Conservation (phyloP, 2,113 vertebrate genomes). For the Pao palembangensis region DNA sequence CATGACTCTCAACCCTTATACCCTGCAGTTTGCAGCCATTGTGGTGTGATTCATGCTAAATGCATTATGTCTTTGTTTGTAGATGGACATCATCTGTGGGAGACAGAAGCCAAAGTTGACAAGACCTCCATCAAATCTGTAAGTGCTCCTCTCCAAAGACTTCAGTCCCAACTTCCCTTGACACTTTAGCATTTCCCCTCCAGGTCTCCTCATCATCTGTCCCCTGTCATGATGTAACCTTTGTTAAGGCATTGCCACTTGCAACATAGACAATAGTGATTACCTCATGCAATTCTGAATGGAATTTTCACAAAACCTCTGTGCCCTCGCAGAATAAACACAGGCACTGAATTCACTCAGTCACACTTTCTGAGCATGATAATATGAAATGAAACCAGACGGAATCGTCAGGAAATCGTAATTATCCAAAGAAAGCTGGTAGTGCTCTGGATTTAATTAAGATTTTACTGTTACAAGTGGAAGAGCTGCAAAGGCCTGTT, state of each 20-base stretch:
- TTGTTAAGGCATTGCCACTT: constrained; percentile 61
- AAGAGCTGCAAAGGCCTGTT: constrained; percentile 27
- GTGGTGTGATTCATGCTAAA: background rate
- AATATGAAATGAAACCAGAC: too few species aligned
- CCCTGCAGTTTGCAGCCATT: too few species aligned
- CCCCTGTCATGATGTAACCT: constrained; percentile 72
- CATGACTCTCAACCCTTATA: too few species aligned
- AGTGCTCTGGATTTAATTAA: constrained; percentile 63
- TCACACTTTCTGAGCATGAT: background rate
- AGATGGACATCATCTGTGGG: constrained; percentile 99
- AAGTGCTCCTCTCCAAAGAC: constrained; percentile 69
- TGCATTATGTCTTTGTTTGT: constrained; percentile 14
- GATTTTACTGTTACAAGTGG: constrained; percentile 24
- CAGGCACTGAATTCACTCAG: constrained; percentile 12
- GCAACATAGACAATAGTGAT: constrained; percentile 54
- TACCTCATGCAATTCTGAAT: constrained; percentile 69
- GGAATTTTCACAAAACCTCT: constrained; percentile 71
- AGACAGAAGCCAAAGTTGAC: constrained; percentile 95
- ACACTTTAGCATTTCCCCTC: constrained; percentile 38
- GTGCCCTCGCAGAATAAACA: constrained; percentile 45
- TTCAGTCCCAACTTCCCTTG: constrained; percentile 28
- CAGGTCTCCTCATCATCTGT: constrained; percentile 49
- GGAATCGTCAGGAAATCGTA: too few species aligned
- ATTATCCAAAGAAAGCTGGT: constrained; percentile 33
- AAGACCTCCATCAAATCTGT: constrained; percentile 91